These are phyloP conservation scores for Entomyzon cyanotis DNA, from an alignment of 2,113 vertebrate species.

Conservation along the genomic window DNA sequence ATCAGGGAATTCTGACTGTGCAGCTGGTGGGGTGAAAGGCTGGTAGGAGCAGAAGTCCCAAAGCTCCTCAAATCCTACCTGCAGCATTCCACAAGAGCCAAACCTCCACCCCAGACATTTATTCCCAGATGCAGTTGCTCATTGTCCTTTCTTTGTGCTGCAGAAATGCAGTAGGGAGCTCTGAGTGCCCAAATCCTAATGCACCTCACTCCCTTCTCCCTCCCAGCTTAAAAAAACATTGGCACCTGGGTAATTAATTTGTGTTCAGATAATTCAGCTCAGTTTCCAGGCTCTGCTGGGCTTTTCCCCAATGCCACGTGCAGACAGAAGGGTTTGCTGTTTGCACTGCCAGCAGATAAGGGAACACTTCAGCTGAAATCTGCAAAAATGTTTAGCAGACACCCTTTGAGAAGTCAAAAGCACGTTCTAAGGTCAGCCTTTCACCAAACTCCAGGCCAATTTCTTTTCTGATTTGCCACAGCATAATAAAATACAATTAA, in stretches of 20 bases:
- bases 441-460: background rate
- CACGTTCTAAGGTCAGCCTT: background rate
- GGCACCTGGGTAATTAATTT: background rate
- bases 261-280: background rate
- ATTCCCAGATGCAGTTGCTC: background rate
- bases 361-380: background rate
- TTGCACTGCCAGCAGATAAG: background rate
- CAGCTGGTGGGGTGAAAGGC: too few species aligned
- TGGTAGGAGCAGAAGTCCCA: too few species aligned
- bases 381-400: background rate
- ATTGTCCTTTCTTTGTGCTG: background rate
- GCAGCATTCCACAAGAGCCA: too few species aligned
- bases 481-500: background rate
- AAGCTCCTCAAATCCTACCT: too few species aligned
- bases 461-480: background rate
- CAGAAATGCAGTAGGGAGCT: background rate
- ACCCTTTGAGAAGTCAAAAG: background rate
- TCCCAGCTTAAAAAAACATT: background rate
- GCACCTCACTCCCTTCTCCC: background rate
- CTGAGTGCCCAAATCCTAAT: background rate
- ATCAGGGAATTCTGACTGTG: too few species aligned
- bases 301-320: background rate
- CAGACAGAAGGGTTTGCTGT: background rate
- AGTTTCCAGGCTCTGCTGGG: background rate
- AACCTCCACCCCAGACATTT: too few species aligned